Conservation (phyloP, 2,113 vertebrate species). For the Hoplias malabaricus region DNA sequence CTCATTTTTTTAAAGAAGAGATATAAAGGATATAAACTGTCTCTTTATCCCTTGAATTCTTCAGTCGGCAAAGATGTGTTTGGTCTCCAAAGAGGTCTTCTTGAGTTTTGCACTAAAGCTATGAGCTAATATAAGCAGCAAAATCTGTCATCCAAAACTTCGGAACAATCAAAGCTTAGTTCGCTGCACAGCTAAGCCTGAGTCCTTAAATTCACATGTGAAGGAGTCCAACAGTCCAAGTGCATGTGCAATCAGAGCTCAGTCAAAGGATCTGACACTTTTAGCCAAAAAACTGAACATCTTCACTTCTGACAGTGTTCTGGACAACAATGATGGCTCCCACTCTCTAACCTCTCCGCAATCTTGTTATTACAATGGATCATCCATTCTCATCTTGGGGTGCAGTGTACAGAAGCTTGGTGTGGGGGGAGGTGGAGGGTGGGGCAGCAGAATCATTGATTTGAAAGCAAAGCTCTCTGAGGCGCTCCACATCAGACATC, state of each 20-base stretch:
- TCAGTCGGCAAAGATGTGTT: too few relatives aligned
- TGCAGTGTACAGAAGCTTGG: neutral
- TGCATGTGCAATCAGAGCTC: neutral
- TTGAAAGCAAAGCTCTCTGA: constrained; percentile 61
- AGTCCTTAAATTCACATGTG: neutral
- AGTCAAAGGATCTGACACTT: neutral
- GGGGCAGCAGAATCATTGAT: constrained; percentile 48
- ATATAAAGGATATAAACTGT: too few relatives aligned
- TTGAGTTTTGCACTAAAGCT: too few relatives aligned
- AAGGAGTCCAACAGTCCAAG: neutral
- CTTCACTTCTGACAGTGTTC: neutral
- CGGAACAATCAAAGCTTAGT: neutral
- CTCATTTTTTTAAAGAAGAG: too few relatives aligned
- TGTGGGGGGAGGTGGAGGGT: neutral
- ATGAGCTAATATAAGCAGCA: too few relatives aligned
- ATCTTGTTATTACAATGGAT: constrained; percentile 42
- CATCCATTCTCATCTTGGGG: constrained; percentile 29
- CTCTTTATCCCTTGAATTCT: too few relatives aligned
- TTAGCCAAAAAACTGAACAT: neutral
- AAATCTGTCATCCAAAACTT: too few relatives aligned
- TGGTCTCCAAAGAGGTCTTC: too few relatives aligned
- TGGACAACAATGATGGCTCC: constrained; percentile 4
- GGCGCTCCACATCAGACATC: constrained; percentile 61
- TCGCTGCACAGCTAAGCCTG: neutral
- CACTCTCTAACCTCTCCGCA: constrained; percentile 5